phyloP scores from a whole-genome alignment of 2,113 vertebrate species.

The Taurulus bubalis region DNA sequence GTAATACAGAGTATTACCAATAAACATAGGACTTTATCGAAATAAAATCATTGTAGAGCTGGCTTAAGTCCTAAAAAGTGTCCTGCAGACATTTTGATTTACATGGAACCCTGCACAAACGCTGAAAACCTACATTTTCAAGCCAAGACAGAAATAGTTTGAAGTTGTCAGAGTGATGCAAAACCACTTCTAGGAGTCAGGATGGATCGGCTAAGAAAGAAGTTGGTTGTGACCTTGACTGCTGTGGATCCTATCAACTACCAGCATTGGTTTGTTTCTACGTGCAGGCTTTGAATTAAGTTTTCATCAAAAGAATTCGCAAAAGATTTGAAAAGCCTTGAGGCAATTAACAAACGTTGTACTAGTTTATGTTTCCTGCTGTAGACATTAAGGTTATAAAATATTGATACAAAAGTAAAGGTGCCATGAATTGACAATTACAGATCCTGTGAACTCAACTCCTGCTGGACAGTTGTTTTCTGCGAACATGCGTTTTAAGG shows the following conservation, averaged over 20 bases:
- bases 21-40: background rate
- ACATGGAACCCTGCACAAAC: background rate
- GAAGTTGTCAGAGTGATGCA: too few relatives aligned
- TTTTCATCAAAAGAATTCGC: background rate
- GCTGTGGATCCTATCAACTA: background rate
- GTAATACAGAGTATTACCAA: background rate
- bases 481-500: background rate
- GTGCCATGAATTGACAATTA: background rate
- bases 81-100: background rate
- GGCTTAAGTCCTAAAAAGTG: background rate
- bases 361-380: background rate
- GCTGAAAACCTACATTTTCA: background rate
- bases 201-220: too few relatives aligned
- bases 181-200: too few relatives aligned
- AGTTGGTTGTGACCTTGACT: background rate
- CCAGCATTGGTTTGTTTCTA: background rate
- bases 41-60: background rate
- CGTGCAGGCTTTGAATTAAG: background rate
- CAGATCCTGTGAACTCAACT: background rate
- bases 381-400: background rate
- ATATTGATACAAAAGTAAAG: background rate
- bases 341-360: background rate
- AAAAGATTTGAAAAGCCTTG: background rate
- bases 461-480: background rate
- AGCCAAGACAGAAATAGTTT: background rate